Base-by-base conservation (phyloP, 2,888 invertebrate species). In the Prosopocoilus inquinatus region DNA sequence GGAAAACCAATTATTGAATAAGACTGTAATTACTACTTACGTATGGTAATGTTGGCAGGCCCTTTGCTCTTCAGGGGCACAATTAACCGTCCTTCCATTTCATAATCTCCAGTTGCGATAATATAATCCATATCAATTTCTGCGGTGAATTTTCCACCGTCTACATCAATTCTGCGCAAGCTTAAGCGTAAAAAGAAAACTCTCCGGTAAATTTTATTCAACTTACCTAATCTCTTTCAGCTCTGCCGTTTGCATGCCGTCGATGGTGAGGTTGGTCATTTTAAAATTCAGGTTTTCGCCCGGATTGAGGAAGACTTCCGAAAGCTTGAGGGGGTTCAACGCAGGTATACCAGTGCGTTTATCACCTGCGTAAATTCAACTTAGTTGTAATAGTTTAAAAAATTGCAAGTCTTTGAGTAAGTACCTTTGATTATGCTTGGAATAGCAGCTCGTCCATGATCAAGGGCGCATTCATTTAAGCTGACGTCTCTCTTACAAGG, bases 301-400 rank as follows among this genome's bases (percentile, higher is more conserved):
- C 9, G 62, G 48, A 20, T 65, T 54, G 20, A 68, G 48, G 35
- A 57, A 53, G 1, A 68, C 34, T 45, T 58, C 50, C 8, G 66
- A 65, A 9, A 63, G 44, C 7, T 57, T 55, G 9, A 70, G 46
- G 3, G 72, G 72, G 1, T 54, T 16, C 53, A 72, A 44, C 9
- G 57, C 57, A 4, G 72, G 70, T 11, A 70, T 63, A 11, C 64
- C 63, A 38, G 62, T 61, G 28, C 58, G 48, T 33, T 58, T 64
- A 46, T 71, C 70, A 38, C 70, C 70, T 69, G 33, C 2, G 4
- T 9, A 35, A 41, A 16, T 53, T 53, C 50, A 39, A 48, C 47
- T 9, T 49, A 35, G 32, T 16, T 32, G 34, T 28, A 47, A 9
- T 48, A 44, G 2, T 32, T 13, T n/a, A 20, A 34, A 41, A 35